These are phyloP conservation scores for Cosmia trapezina DNA, from an alignment of 2,888 invertebrate species.

Conservation along the genomic window DNA sequence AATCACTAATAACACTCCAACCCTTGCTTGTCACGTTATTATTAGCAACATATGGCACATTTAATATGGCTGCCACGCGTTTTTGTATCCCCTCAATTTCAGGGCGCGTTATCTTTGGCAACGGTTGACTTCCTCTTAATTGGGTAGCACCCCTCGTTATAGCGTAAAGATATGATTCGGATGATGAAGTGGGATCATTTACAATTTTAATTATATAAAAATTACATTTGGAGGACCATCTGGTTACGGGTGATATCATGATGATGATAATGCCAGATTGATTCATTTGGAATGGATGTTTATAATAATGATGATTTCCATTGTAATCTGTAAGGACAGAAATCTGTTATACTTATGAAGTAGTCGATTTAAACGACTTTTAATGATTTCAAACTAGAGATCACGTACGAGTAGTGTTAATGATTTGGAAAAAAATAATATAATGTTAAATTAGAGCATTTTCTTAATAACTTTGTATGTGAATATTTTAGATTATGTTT, in stretches of 20 bases:
- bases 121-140: conserved; percentile 72
- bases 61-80: conserved; percentile 23
- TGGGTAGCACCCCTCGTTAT: conserved; percentile 65
- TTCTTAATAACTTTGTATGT: too few species aligned
- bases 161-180: conserved; percentile 51
- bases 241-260: neutral
- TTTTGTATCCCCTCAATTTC: conserved; percentile 54
- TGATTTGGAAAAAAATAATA: too few species aligned
- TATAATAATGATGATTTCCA: neutral
- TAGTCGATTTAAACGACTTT: too few species aligned
- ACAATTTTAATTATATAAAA: conserved; percentile 54
- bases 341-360: too few species aligned
- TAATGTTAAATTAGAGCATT: too few species aligned
- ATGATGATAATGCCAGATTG: neutral
- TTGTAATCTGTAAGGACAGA: too few species aligned
- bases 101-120: conserved; percentile 63
- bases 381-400: too few species aligned
- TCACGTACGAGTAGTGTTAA: too few species aligned
- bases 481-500: too few species aligned
- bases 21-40: conserved; percentile 22
- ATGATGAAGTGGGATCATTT: conserved; percentile 53
- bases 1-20: conserved; percentile 24
- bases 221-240: conserved; percentile 1
- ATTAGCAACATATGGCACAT: conserved; percentile 50
- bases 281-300: too few species aligned